Evolutionary conservation across 2,888 invertebrate genomes (phyloP), one percentile per base, ranked within the genome.

Genomic region (Cremastinae sp.): DNA sequence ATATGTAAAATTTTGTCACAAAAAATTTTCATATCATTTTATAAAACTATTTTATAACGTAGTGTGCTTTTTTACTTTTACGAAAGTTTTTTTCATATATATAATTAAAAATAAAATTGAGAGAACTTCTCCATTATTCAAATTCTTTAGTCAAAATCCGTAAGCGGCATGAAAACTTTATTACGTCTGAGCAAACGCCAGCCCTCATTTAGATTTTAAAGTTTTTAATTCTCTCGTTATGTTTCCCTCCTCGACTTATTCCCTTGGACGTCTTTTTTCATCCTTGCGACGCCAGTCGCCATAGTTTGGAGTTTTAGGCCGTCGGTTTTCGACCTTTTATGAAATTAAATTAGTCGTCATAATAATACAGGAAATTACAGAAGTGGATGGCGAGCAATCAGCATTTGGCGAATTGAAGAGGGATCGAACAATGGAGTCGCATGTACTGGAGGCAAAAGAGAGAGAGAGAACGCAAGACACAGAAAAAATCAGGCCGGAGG

Each of bases 341-440:
- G 62, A 62, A 72, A 75, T 66, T 56, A 56, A 62, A 62, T 37
- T 41, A 43, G 47, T 62, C 37, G 12, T 37, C 47, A 10, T 49
- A 18, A 10, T 65, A 45, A 55, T 45, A 64, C 28, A 35, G 35
- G 9, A 59, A 66, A 3, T 41, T 41, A 20, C 16, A 41, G 56
- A 7, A 16, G 47, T 43, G 58, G n/a, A 43, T 45, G 20, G 49
- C 22, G 41, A 61, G 65, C 56, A 73, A 68, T 53, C 64, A 35
- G 18, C 45, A 18, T 41, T 37, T 61, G 20, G 55, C 37, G 61
- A 56, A 70, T 66, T 62, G 45, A 58, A 64, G 37, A 16, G 43
- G 45, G 1, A 61, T 62, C 22, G 59, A 49, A 65, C 61, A 70
- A 70, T 70, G 59, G n/a, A 14, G 20, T 10, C 45, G 69, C 4